Conservation (phyloP, 2,797 vertebrate species). For the Alectoris magna region DNA sequence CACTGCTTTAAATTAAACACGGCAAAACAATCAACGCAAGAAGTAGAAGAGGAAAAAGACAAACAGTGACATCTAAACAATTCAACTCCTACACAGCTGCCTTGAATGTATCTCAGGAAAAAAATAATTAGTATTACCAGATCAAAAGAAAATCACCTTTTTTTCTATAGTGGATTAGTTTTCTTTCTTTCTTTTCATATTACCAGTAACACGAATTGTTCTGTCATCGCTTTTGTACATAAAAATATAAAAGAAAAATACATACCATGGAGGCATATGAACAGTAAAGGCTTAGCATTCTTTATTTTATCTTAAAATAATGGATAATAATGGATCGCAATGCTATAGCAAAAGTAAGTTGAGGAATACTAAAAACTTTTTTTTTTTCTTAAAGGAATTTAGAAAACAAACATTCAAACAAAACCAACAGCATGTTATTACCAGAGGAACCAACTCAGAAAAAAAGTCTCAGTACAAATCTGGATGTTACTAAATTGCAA, state of each 20-base stretch:
- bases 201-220: not conserved
- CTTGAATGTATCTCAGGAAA: slow-evolving; percentile 3
- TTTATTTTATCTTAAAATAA: not conserved
- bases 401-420: not conserved
- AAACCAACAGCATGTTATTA: not conserved
- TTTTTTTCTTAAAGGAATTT: not conserved
- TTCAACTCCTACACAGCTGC: not conserved
- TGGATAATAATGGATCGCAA: not conserved
- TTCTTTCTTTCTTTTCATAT: not conserved
- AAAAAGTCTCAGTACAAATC: not conserved
- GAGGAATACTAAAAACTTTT: not conserved
- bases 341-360: not conserved
- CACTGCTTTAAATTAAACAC: not conserved
- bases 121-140: slow-evolving; percentile 29
- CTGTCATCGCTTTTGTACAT: not conserved
- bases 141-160: slow-evolving; percentile 36
- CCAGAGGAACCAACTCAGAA: not conserved
- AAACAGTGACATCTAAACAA: not conserved
- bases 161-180: not conserved
- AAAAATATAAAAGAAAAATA: not conserved
- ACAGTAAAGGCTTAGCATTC: not conserved
- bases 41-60: not conserved
- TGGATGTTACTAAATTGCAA: not conserved
- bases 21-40: not conserved
- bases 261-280: not conserved